Base-by-base conservation (phyloP, 2,113 vertebrate species). In the Strix aluco region DNA sequence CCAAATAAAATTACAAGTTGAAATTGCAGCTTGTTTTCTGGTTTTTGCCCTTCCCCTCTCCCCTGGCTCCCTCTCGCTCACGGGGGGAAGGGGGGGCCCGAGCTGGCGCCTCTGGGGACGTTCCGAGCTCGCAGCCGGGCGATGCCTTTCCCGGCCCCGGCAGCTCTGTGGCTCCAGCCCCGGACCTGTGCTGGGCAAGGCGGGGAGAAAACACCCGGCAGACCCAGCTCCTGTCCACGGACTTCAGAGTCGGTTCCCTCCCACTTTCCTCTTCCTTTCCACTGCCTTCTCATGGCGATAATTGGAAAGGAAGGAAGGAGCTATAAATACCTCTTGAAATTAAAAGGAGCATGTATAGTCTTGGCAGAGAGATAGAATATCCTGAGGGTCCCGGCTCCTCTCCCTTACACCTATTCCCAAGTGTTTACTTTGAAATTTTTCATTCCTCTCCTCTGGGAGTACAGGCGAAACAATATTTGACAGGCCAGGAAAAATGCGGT, bases 1-100 rank as follows among this genome's bases (percentile, higher is more conserved):
- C 63, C 93, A 96, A 97, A 96, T 91, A 93, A 69, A 94, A 96
- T 93, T 85, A 96, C 74, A 36, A 52, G 61, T 15, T 80, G 86
- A 87, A 95, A 92, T 34, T 34, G 63, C 87, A 80, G 96, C 61
- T 67, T 30, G 25, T 62, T 92, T 91, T 72, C 78, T 69, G 46
- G 74, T 66, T 40, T 27, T 10, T 54, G 15, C 17, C 17, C 7
- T 4, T 11, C 29, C 22, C 20, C 26, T 15, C 4, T 27, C 18
- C 44, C 20, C 44, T 4, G 16, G 25, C 36, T 72, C 36, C 52
- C 62, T 51, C 69, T 59, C 51, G 26, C 92, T 82, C 17, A 32
- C 51, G 71, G 25, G 62, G 34, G 17, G 42, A 34, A 22, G 6
- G 74, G 5, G 59, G 27, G 3, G 9, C n/a, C 32, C 4, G 17